Conservation (phyloP, 2,113 vertebrate genomes). For the Pseudorasbora parva region DNA sequence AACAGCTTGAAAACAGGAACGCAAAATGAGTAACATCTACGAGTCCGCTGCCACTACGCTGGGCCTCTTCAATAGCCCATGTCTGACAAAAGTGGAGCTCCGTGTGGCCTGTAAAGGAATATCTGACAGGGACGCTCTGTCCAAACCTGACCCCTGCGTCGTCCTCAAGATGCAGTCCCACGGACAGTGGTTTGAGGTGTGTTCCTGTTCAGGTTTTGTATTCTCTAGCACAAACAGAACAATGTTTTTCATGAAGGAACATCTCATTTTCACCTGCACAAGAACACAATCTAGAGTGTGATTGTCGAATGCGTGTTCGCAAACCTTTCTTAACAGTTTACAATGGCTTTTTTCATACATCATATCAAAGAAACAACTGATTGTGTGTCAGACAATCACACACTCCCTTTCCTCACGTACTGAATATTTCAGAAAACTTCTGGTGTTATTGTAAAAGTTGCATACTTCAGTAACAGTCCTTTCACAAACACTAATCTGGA, state of each 20-base stretch:
- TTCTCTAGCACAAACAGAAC: neutral
- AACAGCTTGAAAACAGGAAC: slow-evolving; percentile 41
- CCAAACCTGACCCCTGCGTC: slow-evolving; percentile 85
- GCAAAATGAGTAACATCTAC: slow-evolving; percentile 79
- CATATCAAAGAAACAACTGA: neutral
- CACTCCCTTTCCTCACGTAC: neutral
- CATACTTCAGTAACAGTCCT: neutral
- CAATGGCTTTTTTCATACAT: neutral
- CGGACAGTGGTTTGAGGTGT: slow-evolving; percentile 88
- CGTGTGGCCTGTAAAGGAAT: slow-evolving; percentile 85
- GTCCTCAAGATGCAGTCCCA: slow-evolving; percentile 85
- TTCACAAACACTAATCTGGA: slow-evolving; percentile 1
- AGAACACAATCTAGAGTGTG: neutral
- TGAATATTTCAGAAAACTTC: neutral
- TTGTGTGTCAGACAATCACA: neutral
- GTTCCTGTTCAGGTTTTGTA: neutral
- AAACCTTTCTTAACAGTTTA: neutral
- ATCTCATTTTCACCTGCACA: neutral
- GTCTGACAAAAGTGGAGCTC: slow-evolving; percentile 86
- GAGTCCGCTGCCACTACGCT: slow-evolving; percentile 80
- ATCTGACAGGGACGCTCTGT: slow-evolving; percentile 81
- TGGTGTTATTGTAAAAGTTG: neutral
- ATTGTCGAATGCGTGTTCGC: neutral
- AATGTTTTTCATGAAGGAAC: neutral
- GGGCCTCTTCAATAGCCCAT: slow-evolving; percentile 84